These are phyloP conservation scores for Scarus forsteni DNA, from an alignment of 2,797 vertebrate species.

Conservation along the genomic window DNA sequence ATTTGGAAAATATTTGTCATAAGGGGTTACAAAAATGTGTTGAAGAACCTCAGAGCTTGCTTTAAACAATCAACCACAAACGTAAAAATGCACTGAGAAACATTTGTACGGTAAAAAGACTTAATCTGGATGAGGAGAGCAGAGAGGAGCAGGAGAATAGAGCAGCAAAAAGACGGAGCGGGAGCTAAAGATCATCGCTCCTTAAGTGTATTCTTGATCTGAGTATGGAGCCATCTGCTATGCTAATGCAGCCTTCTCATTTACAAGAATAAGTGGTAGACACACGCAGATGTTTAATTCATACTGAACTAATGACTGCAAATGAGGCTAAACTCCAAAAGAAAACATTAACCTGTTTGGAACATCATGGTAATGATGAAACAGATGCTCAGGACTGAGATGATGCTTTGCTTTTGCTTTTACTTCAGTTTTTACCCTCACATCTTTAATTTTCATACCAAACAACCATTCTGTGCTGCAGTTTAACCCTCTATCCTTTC, in stretches of 20 bases:
- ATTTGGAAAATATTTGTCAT: not conserved
- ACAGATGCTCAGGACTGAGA: conserved; percentile 35
- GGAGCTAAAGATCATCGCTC: conserved; percentile 31
- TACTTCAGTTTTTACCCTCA: not conserved
- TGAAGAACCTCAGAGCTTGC: not conserved
- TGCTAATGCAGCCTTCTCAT: conserved; percentile 54
- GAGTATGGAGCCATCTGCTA: conserved; percentile 61
- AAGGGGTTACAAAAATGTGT: conserved; percentile 2
- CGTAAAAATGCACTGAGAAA: not conserved
- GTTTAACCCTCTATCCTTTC: no score
- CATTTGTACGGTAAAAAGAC: no score
- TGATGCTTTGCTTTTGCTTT: not conserved
- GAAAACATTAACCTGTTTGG: conserved; percentile 51
- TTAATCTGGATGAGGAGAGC: not conserved
- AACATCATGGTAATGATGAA: conserved; percentile 34
- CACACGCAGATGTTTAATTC: conserved; percentile 57
- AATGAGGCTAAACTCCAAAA: conserved; percentile 50
- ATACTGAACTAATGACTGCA: conserved; percentile 60
- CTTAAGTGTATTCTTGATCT: conserved; percentile 46
- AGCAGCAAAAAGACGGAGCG: conserved; percentile 5
- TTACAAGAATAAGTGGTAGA: conserved; percentile 50
- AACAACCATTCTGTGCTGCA: not conserved
- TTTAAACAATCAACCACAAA: not conserved
- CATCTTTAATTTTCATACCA: not conserved
- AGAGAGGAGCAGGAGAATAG: not conserved